Evolutionary conservation across 92 coral and sea anemone genomes (phyloP).

Genomic region (Montipora capitata): DNA sequence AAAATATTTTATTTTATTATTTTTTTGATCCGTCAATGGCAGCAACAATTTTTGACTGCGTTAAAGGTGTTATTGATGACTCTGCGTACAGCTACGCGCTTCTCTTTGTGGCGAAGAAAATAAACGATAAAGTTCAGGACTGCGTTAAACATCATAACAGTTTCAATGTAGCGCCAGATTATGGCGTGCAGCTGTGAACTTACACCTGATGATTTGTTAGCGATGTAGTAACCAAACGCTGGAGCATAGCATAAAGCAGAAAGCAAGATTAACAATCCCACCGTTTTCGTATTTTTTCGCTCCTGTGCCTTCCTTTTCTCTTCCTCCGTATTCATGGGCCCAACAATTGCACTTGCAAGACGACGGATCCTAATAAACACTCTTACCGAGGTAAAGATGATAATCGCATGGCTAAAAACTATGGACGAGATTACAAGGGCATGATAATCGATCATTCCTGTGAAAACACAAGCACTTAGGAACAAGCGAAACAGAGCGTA

Average conservation of each 20-base stretch:
- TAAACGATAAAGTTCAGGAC: conserved; percentile 35
- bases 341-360: conserved; percentile 12
- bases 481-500: conserved; percentile 52
- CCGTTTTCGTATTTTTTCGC: conserved; percentile 29
- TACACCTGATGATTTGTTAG: neutral
- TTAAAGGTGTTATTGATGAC: conserved; percentile 12
- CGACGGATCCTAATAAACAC: conserved; percentile 33
- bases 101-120: conserved; percentile 33
- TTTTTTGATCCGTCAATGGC: conserved; percentile 4
- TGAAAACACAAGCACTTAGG: conserved; percentile 43
- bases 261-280: conserved; percentile 2
- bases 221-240: conserved; percentile 30
- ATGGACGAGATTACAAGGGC: conserved; percentile 35
- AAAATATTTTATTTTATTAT: neutral
- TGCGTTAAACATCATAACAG: conserved; percentile 43
- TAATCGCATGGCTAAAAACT: conserved; percentile 19
- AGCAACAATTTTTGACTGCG: conserved; percentile 27
- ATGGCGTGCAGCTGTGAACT: conserved; percentile 2
- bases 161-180: conserved; percentile 51
- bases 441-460: conserved; percentile 43
- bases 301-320: conserved; percentile 33
- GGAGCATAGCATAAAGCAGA: conserved; percentile 20
- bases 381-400: conserved; percentile 15
- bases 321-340: conserved; percentile 31
- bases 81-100: conserved; percentile 32